Evolutionary conservation across 1,140 invertebrate species (phyloP).

Genomic region (Pseudachorutes palmiensis): DNA sequence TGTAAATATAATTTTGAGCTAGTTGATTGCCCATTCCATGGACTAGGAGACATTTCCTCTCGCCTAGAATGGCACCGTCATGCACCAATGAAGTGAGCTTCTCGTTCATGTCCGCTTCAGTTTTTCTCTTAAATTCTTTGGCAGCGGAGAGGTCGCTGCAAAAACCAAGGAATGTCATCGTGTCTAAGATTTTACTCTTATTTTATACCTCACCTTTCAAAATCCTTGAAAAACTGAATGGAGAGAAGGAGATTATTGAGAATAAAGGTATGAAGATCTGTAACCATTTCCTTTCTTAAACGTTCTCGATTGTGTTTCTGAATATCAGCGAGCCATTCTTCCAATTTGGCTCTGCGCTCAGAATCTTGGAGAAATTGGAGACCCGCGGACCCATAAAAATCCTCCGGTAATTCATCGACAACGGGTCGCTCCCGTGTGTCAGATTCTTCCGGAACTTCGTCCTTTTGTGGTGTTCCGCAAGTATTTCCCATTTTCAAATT

Average conservation of each 20-base stretch:
- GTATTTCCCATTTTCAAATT: neutral
- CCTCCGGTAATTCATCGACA: neutral
- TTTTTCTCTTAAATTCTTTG: conserved; percentile 23
- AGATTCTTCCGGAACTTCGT: neutral
- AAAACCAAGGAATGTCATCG: conserved; percentile 5
- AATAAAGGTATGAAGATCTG: conserved; percentile 57
- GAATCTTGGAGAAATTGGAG: neutral
- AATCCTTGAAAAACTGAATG: conserved; percentile 68
- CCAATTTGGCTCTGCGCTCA: conserved; percentile 1
- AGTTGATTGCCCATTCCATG: conserved; percentile 28
- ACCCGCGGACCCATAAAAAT: neutral
- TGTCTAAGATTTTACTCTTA: too few species aligned
- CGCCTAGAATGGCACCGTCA: conserved; percentile 30
- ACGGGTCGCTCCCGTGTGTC: neutral
- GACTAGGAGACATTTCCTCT: conserved; percentile 20
- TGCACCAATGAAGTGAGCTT: conserved; percentile 5
- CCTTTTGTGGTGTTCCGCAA: neutral
- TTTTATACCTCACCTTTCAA: conserved; percentile 65
- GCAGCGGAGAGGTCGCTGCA: conserved; percentile 15
- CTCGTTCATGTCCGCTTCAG: conserved; percentile 27
- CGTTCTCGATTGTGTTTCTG: conserved; percentile 40
- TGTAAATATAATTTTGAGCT: conserved; percentile 32
- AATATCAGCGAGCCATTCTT: conserved; percentile 3
- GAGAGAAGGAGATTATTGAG: conserved; percentile 66
- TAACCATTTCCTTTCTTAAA: conserved; percentile 53